A percentile compares a stretch with the other conserved stretches of the same genome.
Conservation (phyloP, 2,113 vertebrate genomes). For the Vidua chalybeata region DNA sequence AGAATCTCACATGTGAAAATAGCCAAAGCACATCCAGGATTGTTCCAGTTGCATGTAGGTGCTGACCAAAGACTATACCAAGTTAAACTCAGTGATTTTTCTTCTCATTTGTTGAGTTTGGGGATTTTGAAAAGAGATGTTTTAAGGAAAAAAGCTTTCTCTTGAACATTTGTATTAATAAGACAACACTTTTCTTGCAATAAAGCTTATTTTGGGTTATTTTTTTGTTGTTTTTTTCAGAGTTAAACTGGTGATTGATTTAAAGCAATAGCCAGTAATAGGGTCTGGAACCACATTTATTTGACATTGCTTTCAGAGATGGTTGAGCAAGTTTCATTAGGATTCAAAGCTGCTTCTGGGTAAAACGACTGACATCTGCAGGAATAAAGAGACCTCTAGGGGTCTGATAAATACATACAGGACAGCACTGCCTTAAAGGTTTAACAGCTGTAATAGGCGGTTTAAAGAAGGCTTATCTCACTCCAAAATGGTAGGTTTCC, state of each 20-base stretch:
- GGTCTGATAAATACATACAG: not conserved
- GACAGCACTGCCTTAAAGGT: not conserved
- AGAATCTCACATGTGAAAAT: conserved; percentile 58
- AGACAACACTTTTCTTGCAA: conserved; percentile 74
- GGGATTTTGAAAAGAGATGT: conserved; percentile 60
- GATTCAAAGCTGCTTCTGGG: not conserved
- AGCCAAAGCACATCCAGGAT: conserved; percentile 42
- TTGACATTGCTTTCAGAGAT: not conserved
- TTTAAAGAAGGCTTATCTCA: not conserved
- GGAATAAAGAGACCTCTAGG: not conserved
- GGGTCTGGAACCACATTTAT: not conserved
- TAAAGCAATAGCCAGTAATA: not conserved
- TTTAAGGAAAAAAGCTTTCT: conserved; percentile 60
- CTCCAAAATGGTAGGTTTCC: not conserved
- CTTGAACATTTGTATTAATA: conserved; percentile 71
- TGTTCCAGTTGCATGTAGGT: conserved; percentile 23
- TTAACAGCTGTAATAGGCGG: not conserved
- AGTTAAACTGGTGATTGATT: not conserved
- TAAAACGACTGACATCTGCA: not conserved
- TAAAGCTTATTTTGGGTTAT: conserved; percentile 82
- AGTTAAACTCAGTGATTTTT: conserved; percentile 57
- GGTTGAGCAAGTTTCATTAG: not conserved
- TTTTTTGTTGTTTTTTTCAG: not conserved
- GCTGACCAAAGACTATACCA: conserved; percentile 72
- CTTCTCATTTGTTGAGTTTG: conserved; percentile 4